Evolutionary conservation across 2,888 invertebrate species (phyloP), one percentile per base, ranked within the genome.

Genomic region (Amphiduros pacificus): DNA sequence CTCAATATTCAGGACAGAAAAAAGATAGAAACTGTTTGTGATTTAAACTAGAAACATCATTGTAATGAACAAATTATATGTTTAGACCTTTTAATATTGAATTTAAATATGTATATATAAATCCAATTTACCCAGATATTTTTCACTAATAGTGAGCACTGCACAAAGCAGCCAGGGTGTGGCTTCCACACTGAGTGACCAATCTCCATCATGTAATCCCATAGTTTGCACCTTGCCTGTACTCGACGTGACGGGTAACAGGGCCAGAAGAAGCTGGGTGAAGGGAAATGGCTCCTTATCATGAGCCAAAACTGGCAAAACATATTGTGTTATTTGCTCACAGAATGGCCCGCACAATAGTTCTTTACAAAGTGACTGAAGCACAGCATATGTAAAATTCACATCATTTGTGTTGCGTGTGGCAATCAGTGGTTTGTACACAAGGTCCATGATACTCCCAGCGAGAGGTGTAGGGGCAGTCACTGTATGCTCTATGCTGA

Each of bases 391-490:
- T n/a, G n/a, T n/a, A n/a, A n/a, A n/a, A n/a, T 56, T 22, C 27
- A 69, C 70, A 60, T 75, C 68, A n/a, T n/a, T n/a, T n/a, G n/a
- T n/a, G n/a, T n/a, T n/a, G n/a, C n/a, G n/a, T n/a, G n/a, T n/a
- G n/a, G n/a, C 44, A 85, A 85, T 84, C 60, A 94, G 84, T 0
- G 94, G 93, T 68, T 90, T 87, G 72, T 89, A 87, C 62, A 94
- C 87, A 74, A 94, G 87, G 72, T 90, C 89, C 61, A 92, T 83
- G 1, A 93, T 84, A 65, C 90, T 90, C 41, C 87, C 89, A 6
- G 90, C 87, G 26, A 91, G 84, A 1, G 89, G 89, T 29, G 90
- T 91, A 0, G 91, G 91, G 28, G 92, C 87, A 62, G 86, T 85
- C 0, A 88, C 77, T 0, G 89, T 88, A 28, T 87, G 86, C 49